Percentiles rank a stretch among this genome's conserved stretches.
These are phyloP conservation scores for Holacanthus passer DNA, from an alignment of 2,113 vertebrate species.

Conservation along the genomic window DNA sequence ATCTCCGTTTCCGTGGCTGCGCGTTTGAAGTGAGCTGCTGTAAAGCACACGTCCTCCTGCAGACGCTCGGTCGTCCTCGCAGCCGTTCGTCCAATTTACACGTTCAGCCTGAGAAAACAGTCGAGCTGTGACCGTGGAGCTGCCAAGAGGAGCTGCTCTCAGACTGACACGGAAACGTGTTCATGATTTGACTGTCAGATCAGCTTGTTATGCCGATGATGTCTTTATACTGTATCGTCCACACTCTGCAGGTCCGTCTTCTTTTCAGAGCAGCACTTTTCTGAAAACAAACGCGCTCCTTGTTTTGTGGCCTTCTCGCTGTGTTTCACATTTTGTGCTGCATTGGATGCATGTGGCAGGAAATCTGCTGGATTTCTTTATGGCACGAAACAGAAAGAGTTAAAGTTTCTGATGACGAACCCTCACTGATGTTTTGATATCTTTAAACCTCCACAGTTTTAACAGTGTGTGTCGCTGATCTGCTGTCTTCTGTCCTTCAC, in stretches of 20 bases:
- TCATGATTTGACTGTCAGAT: not conserved
- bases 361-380: not conserved
- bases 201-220: not conserved
- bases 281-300: not conserved
- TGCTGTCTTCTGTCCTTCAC: too few species aligned
- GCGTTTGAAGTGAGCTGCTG: not conserved
- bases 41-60: not conserved
- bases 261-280: too few species aligned
- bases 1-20: slow-evolving; percentile 39
- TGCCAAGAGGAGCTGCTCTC: slow-evolving; percentile 11
- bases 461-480: too few species aligned
- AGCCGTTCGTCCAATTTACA: slow-evolving; percentile 38
- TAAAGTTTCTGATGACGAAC: not conserved
- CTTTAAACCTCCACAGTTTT: too few species aligned
- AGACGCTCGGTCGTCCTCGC: not conserved
- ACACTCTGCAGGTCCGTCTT: too few species aligned
- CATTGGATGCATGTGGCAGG: not conserved
- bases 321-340: not conserved
- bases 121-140: slow-evolving; percentile 19
- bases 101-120: slow-evolving; percentile 32
- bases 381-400: not conserved
- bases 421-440: too few species aligned
- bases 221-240: not conserved
- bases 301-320: not conserved
- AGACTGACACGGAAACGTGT: not conserved